Evolutionary conservation across 2,888 invertebrate genomes (phyloP).

Genomic region (Caenorhabditis doughertyi): DNA sequence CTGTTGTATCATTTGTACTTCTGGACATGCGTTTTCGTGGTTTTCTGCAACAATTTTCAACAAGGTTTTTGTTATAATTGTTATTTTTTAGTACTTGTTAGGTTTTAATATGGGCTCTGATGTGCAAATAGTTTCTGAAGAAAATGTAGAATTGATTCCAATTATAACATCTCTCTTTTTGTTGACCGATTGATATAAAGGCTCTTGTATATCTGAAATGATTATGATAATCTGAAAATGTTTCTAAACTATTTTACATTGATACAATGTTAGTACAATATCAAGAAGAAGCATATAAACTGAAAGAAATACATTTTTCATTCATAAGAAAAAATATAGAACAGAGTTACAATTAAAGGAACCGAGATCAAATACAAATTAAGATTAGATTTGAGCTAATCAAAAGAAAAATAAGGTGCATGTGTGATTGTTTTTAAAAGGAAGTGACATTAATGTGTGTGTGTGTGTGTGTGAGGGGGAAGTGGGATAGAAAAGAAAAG

Average conservation of each 20-base stretch:
- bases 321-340: slow-evolving; percentile 49
- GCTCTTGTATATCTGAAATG: slow-evolving; percentile 62
- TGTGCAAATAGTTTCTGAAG: slow-evolving; percentile 66
- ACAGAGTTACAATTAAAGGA: slow-evolving; percentile 52
- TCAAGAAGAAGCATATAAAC: slow-evolving; percentile 38
- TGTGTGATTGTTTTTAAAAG: neutral
- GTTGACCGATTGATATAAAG: slow-evolving; percentile 57
- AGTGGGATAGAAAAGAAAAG: slow-evolving; percentile 32
- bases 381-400: slow-evolving; percentile 30
- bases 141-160: slow-evolving; percentile 73
- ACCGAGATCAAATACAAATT: slow-evolving; percentile 63
- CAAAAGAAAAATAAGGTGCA: slow-evolving; percentile 27
- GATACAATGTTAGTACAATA: slow-evolving; percentile 52
- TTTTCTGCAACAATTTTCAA: slow-evolving; percentile 26
- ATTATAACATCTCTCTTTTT: slow-evolving; percentile 67
- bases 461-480: slow-evolving; percentile 24
- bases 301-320: slow-evolving; percentile 49
- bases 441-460: slow-evolving; percentile 8
- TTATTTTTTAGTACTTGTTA: slow-evolving; percentile 53
- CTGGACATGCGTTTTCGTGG: slow-evolving; percentile 52
- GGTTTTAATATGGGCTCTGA: slow-evolving; percentile 63
- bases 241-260: neutral
- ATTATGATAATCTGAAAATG: slow-evolving; percentile 3
- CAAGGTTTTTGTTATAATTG: neutral
- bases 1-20: slow-evolving; percentile 61